Percentiles rank a stretch among this genome's conserved stretches.
Conservation (phyloP, 1,140 invertebrate species). For the Panonychus citri region DNA sequence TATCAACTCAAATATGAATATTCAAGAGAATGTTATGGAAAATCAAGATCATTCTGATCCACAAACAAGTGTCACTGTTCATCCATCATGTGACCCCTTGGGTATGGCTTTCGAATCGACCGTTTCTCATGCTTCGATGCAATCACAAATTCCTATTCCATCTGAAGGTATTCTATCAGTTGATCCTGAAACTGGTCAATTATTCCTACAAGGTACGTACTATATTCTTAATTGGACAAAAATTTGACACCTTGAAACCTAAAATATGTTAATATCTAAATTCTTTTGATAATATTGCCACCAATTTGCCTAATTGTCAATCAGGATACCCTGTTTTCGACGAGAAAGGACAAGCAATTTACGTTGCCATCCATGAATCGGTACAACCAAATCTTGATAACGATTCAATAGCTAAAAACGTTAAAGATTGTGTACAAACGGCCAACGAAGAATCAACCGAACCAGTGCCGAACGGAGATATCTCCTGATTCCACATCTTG, state of each 20-base stretch:
- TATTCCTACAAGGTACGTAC: background rate
- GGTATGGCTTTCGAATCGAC: no score
- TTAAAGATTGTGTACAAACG: background rate
- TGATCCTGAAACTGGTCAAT: background rate
- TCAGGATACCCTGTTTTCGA: background rate
- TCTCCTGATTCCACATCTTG: no score
- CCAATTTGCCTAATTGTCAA: background rate
- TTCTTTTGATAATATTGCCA: background rate
- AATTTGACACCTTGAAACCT: no score
- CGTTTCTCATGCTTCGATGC: no score
- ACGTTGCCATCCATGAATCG: background rate
- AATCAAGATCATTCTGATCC: no score
- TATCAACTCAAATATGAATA: no score
- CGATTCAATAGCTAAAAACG: background rate
- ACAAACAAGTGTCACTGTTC: no score
- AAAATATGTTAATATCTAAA: no score
- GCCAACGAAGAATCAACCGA: background rate
- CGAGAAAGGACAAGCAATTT: background rate
- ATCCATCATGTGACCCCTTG: no score
- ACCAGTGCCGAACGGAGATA: background rate
- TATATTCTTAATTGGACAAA: background rate
- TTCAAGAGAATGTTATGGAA: no score
- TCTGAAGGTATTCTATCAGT: background rate
- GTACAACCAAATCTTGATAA: background rate
- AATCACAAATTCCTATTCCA: background rate